Conservation (phyloP, 1,140 invertebrate species). For the Akabosia matsudoensis region DNA sequence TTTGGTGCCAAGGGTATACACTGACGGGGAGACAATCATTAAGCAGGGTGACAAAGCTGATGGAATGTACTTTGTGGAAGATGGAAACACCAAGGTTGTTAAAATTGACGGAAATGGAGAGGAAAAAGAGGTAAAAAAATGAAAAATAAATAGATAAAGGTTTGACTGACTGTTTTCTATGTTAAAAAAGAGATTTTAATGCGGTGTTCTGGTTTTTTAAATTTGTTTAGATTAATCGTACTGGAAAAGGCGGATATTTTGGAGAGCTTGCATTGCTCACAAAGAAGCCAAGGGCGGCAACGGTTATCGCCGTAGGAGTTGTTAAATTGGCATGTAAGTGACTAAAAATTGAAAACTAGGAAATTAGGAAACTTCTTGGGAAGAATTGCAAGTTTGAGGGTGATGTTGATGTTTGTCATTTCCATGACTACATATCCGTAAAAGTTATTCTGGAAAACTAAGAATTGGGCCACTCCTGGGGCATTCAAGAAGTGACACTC, state of each 20-base stretch:
- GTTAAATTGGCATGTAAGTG: conserved; percentile 81
- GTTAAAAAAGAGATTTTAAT: too few relatives aligned
- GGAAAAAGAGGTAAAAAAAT: conserved; percentile 68
- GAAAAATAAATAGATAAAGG: neutral
- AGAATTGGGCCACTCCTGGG: too few relatives aligned
- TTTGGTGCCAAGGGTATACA: conserved; percentile 72
- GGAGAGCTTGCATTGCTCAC: conserved; percentile 93
- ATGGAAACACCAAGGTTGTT: conserved; percentile 77
- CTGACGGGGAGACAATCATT: conserved; percentile 78
- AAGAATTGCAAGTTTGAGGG: too few relatives aligned
- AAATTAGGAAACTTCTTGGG: too few relatives aligned
- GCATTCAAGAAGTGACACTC: too few relatives aligned
- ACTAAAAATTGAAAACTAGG: too few relatives aligned
- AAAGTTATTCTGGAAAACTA: too few relatives aligned
- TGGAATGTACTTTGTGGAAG: conserved; percentile 76
- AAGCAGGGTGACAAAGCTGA: conserved; percentile 88
- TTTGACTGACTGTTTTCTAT: neutral
- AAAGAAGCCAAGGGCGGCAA: conserved; percentile 91
- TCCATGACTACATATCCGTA: too few relatives aligned
- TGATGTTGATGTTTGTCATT: too few relatives aligned
- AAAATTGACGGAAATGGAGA: conserved; percentile 72
- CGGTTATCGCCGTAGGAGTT: conserved; percentile 77
- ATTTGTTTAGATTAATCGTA: conserved; percentile 59
- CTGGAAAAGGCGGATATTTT: conserved; percentile 82
- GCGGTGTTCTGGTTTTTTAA: conserved; percentile 49